These are phyloP conservation scores for Panthera leo DNA, from an alignment of 2,113 vertebrate genomes.

Conservation along the genomic window DNA sequence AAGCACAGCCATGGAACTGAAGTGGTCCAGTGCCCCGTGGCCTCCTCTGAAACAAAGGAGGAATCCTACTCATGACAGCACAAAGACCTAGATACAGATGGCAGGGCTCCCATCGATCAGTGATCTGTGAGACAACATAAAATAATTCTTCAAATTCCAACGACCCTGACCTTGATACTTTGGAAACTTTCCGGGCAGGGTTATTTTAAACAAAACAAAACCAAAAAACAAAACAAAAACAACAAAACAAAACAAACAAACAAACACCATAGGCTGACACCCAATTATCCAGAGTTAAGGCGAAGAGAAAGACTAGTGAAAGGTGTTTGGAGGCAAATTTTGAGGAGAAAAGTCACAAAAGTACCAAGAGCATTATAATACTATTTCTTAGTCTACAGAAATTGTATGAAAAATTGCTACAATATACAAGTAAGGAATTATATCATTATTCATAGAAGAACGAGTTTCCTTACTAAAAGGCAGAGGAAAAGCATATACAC, in stretches of 20 bases:
- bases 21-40: fast-evolving
- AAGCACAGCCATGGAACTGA: fast-evolving
- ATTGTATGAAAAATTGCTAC: background rate
- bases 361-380: background rate
- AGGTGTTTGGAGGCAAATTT: background rate
- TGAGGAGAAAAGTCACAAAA: background rate
- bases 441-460: background rate
- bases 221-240: too few relatives aligned
- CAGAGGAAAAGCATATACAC: background rate
- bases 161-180: background rate
- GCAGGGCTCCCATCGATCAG: background rate
- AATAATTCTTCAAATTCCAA: background rate
- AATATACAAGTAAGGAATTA: background rate
- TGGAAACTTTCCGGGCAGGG: background rate
- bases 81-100: too few relatives aligned
- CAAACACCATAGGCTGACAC: background rate
- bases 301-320: background rate
- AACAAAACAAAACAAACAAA: too few relatives aligned
- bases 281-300: background rate
- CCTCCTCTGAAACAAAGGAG: background rate
- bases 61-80: background rate
- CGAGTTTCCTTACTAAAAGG: background rate
- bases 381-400: background rate
- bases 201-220: background rate
- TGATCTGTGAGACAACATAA: background rate